These are phyloP conservation scores for Pinna nobilis DNA, from an alignment of 1,140 invertebrate species.

Conservation along the genomic window DNA sequence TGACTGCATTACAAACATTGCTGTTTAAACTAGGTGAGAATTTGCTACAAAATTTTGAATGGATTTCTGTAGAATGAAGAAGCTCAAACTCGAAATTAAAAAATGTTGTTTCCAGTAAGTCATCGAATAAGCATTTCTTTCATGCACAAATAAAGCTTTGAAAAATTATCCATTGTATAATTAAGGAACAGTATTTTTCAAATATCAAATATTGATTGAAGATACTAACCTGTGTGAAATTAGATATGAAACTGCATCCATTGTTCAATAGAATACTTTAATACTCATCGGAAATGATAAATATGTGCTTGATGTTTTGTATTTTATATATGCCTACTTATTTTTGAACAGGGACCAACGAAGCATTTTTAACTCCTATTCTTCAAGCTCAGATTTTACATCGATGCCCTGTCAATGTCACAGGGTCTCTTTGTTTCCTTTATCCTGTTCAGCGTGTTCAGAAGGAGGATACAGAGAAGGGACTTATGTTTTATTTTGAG, in stretches of 20 bases:
- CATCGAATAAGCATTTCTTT: no score
- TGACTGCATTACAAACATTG: constrained; percentile 11
- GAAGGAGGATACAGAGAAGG: constrained; percentile 12
- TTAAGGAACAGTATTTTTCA: no score
- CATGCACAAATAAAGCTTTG: no score
- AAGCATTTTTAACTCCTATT: not conserved
- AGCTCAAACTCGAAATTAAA: no score
- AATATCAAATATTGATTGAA: no score
- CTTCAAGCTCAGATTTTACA: not conserved
- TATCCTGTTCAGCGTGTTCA: constrained; percentile 33
- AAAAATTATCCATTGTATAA: no score
- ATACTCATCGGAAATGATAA: no score
- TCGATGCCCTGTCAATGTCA: constrained; percentile 6
- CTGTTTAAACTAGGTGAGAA: constrained; percentile 36
- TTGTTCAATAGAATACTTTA: no score
- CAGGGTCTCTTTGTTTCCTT: constrained; percentile 28
- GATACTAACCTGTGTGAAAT: no score
- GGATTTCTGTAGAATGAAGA: no score
- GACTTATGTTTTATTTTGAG: constrained; percentile 19
- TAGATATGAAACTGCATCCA: no score
- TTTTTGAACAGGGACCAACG: not conserved
- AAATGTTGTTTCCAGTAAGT: no score
- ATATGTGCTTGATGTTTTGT: not conserved
- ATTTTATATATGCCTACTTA: constrained; percentile 2
- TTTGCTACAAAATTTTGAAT: not conserved